phyloP scores from a whole-genome alignment of 2,797 vertebrate species.

The Siniperca undulata region DNA sequence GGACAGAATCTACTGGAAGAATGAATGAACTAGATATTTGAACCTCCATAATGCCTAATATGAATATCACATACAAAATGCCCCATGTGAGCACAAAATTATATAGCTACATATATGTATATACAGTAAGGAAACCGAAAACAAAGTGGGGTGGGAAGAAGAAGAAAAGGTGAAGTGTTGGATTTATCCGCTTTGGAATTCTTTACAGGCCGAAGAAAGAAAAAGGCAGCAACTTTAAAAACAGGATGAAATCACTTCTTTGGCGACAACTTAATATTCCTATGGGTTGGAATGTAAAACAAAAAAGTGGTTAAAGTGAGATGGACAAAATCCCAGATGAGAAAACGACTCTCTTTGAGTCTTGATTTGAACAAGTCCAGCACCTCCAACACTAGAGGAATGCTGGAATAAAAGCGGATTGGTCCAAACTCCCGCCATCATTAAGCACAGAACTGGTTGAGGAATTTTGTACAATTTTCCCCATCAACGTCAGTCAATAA shows the following conservation, averaged over 20 bases:
- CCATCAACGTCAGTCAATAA: constrained; percentile 9
- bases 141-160: constrained; percentile 21
- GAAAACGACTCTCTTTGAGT: constrained; percentile 29
- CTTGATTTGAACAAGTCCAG: constrained; percentile 36
- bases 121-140: constrained; percentile 72
- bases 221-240: constrained; percentile 57
- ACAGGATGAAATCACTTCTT: constrained; percentile 73
- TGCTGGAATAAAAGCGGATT: constrained; percentile 22
- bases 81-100: constrained; percentile 78
- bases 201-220: constrained; percentile 45
- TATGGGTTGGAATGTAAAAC: constrained; percentile 71
- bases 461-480: neutral
- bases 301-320: constrained; percentile 32
- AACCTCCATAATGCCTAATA: constrained; percentile 76
- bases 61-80: constrained; percentile 84
- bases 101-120: constrained; percentile 82
- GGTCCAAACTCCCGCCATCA: neutral
- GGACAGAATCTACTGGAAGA: constrained; percentile 75
- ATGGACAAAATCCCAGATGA: constrained; percentile 24
- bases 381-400: neutral
- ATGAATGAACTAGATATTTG: constrained; percentile 66
- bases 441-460: neutral
- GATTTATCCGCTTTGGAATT: constrained; percentile 61
- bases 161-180: constrained; percentile 37
- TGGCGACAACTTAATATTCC: constrained; percentile 74